Conservation (phyloP, 2,113 vertebrate genomes). For the Xenopus borealis region DNA sequence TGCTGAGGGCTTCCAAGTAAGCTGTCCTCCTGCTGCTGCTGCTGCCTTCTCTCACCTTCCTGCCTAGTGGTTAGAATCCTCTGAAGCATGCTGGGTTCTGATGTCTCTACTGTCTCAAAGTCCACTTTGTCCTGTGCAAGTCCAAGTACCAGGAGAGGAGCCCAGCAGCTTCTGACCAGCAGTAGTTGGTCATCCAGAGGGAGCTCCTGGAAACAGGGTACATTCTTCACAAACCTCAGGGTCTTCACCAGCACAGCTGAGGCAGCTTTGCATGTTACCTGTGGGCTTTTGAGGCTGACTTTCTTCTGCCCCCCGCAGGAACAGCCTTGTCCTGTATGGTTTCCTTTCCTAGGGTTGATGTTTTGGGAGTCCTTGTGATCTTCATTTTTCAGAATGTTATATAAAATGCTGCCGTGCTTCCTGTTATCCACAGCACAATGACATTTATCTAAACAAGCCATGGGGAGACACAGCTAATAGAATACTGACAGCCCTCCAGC, state of each 20-base stretch:
- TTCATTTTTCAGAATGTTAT: constrained; percentile 73
- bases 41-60: constrained; percentile 47
- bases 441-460: constrained; percentile 66
- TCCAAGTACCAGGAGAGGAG: constrained; percentile 84
- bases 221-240: constrained; percentile 86
- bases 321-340: constrained; percentile 61
- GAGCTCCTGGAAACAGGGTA: constrained; percentile 90
- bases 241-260: constrained; percentile 90
- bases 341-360: constrained; percentile 15
- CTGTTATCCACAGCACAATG: constrained; percentile 57
- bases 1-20: constrained; percentile 23
- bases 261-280: constrained; percentile 84
- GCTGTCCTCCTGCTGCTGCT: constrained; percentile 12
- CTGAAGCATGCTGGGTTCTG: constrained; percentile 84
- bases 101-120: constrained; percentile 83
- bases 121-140: constrained; percentile 87
- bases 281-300: constrained; percentile 76
- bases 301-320: constrained; percentile 67
- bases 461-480: constrained; percentile 29
- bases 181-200: constrained; percentile 85
- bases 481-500: not conserved
- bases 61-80: constrained; percentile 75
- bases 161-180: constrained; percentile 86
- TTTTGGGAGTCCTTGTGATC: constrained; percentile 48
- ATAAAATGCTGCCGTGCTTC: constrained; percentile 69